Evolutionary conservation across 2,113 vertebrate genomes (phyloP), one percentile per base, ranked within the genome.

Genomic region (Microtus pennsylvanicus): DNA sequence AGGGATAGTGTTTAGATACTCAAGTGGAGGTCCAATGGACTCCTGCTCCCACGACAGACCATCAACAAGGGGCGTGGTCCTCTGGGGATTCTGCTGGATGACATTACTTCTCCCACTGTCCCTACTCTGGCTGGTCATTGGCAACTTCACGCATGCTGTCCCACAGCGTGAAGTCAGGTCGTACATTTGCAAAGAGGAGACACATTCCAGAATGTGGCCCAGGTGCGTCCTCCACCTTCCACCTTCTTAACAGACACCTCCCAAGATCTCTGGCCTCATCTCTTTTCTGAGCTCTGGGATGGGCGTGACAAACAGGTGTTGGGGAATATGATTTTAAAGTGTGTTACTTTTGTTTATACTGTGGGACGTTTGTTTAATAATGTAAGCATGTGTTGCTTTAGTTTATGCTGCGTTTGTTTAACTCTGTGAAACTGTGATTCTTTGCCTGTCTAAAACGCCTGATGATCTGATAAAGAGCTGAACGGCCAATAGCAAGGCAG

Each of bases 241-340:
- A 12, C 4, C 3, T 17, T 47, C 45, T 45, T 17, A 55, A 22
- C 12, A 70, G 35, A 75, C 69, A 21, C 58, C 21, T 10, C 11
- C 1, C 10, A 52, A 63, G 17, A 42, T 8, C 65, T 50, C 33
- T 0, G 4, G 52, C 77, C 38, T 90, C 0, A 12, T 47, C 61
- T 50, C 47, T 14, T 22, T 75, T 72, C 76, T 50, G 63, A 69
- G 58, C 11, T 65, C 30, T 87, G 26, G 33, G 19, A 12, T 14
- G 4, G 30, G 19, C 2, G 4, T 7, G 0, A 17, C 7, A 22
- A 33, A 81, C n/a, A 2, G 0, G 19, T 58, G 19, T 7, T 21
- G 19, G 19, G 58, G 58, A 58, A 58, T 58, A 58, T 58, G 55
- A 58, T 58, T 58, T 58, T 58, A 58, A 58, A 1, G 55, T 58